phyloP scores from a whole-genome alignment of 2,797 vertebrate species.

The Spea hammondii region DNA sequence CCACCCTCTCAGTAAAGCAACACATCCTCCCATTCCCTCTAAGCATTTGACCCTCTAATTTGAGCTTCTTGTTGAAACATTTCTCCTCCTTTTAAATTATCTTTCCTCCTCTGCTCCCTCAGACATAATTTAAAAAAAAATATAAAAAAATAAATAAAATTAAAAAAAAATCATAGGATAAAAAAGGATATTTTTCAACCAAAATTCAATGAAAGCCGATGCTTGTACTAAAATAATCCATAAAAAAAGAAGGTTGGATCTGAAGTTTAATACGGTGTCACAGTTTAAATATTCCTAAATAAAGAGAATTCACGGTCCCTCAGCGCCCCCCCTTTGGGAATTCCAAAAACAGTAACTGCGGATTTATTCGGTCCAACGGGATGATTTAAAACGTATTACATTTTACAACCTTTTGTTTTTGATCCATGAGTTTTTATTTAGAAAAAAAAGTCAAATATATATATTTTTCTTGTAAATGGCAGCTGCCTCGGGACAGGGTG shows the following conservation, averaged over 20 bases:
- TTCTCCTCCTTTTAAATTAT: background rate
- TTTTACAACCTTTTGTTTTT: slow-evolving; percentile 35
- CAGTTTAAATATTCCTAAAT: slow-evolving; percentile 22
- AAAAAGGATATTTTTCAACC: too few relatives aligned
- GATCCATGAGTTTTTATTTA: slow-evolving; percentile 1
- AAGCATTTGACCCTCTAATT: too few relatives aligned
- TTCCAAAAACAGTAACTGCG: slow-evolving; percentile 10
- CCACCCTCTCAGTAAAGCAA: too few relatives aligned
- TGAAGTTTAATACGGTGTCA: slow-evolving; percentile 18
- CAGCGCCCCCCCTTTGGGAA: slow-evolving; percentile 8
- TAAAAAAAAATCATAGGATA: too few relatives aligned
- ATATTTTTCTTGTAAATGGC: background rate
- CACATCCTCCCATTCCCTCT: too few relatives aligned
- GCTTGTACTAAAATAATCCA: slow-evolving; percentile 16
- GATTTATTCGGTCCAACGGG: background rate
- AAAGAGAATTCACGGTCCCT: slow-evolving; percentile 19
- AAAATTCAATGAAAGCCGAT: too few relatives aligned
- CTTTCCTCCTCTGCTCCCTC: too few relatives aligned
- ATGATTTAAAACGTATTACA: slow-evolving; percentile 28
- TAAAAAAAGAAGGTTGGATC: slow-evolving; percentile 22
- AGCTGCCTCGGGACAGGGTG: slow-evolving; percentile 13
- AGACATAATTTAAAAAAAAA: too few relatives aligned
- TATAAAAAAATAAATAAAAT: too few relatives aligned
- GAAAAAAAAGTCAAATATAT: background rate
- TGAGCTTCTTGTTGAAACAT: background rate